Evolutionary conservation across 1,140 invertebrate species (phyloP), one percentile per base, ranked within the genome.

Genomic region (Drosophila sp.): DNA sequence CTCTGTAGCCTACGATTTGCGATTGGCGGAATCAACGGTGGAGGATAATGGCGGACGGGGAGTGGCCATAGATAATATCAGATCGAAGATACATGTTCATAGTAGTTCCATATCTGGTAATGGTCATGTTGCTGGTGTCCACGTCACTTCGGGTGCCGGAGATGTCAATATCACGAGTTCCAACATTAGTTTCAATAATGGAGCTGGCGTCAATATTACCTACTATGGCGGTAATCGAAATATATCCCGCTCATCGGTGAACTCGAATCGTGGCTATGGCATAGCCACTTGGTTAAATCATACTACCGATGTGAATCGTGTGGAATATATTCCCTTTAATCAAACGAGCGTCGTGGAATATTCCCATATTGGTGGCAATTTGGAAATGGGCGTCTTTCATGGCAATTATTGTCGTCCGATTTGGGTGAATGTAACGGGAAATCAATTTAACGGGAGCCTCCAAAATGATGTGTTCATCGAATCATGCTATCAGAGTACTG

Each of bases 31-130:
- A 73, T 96, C 96, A 17, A 94, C 95, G 27, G 95, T 99, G 41
- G 94, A 95, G 0, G 95, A 97, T 77, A 99, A 99, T 92, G 96
- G 96, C 80, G 98, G 98, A 1, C 95, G 98, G 92, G 99, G 99
- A 30, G 95, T 99, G 55, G 95, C 94, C 3, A 94, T 96, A 5
- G 96, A 98, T 91, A 97, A 97, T 90, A 93, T 98, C 55, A 93
- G 97, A 83, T 97, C 96, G 1, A 95, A 96, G 75, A 84, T 98
- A 6, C 95, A 97, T 91, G 94, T 97, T 58, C 96, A 97, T 76
- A 94, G 95, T 17, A 96, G 96, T 1, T 95, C 95, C 0, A 94
- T 99, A n/a, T 96, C 96, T 1, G 95, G 96, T 68, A 98, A 98
- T 86, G 95, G 96, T 71, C 96, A 98, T 84, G 94, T 97, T 6